phyloP scores from a whole-genome alignment of 2,113 vertebrate genomes.

The Numida meleagris region DNA sequence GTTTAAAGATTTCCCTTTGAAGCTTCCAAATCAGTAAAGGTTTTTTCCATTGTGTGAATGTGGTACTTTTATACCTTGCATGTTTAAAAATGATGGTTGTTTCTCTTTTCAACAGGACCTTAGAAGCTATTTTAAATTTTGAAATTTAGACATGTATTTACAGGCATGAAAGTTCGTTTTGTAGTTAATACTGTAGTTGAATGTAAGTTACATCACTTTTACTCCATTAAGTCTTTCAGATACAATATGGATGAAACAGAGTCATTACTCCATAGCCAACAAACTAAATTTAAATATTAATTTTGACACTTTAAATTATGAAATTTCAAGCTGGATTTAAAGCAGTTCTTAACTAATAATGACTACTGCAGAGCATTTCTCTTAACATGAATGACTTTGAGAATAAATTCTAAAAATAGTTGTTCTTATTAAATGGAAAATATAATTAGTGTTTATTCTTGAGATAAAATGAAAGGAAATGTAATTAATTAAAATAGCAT shows the following conservation, averaged over 20 bases:
- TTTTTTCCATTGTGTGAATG: background rate
- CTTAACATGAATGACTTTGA: background rate
- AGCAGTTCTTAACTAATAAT: background rate
- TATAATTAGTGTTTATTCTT: background rate
- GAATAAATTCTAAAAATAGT: background rate
- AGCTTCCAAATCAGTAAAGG: background rate
- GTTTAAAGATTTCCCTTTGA: background rate
- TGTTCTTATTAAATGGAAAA: background rate
- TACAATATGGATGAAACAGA: background rate
- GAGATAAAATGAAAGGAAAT: background rate
- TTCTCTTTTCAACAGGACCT: background rate
- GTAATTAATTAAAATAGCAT: background rate
- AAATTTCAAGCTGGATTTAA: background rate
- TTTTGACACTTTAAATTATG: background rate
- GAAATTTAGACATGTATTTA: background rate
- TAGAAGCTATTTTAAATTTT: background rate
- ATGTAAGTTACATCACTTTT: background rate
- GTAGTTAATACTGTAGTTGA: background rate
- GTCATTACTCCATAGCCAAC: background rate
- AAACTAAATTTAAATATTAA: background rate
- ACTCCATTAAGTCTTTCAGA: background rate
- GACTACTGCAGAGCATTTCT: background rate
- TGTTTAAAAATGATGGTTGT: background rate
- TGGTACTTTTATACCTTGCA: accelerated
- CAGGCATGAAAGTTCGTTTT: background rate